phyloP scores from a whole-genome alignment of 2,888 invertebrate species.

The Cephus runcator region DNA sequence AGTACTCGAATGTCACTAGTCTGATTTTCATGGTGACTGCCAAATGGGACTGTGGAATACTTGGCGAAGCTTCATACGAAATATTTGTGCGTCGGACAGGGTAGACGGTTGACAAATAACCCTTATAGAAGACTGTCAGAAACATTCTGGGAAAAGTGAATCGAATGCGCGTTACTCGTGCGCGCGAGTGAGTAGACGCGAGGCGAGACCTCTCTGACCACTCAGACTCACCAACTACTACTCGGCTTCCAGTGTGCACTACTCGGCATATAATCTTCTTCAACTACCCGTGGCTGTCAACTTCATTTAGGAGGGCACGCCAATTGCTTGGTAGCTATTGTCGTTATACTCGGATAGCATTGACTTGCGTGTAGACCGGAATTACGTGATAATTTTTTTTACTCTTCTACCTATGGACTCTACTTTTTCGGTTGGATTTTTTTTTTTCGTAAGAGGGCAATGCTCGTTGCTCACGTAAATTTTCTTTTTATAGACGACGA shows the following conservation, averaged over 20 bases:
- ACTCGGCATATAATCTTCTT: background rate
- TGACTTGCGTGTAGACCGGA: background rate
- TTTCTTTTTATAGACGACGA: background rate
- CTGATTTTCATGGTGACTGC: background rate
- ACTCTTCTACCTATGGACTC: background rate
- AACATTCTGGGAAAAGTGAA: background rate
- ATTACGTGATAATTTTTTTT: background rate
- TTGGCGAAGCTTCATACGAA: background rate
- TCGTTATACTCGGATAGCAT: background rate
- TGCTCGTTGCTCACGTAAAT: background rate
- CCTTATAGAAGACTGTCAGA: background rate
- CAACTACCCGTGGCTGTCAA: slow-evolving; percentile 1
- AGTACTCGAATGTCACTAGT: background rate
- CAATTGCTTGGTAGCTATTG: background rate
- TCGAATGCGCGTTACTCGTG: background rate
- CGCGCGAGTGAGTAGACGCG: background rate
- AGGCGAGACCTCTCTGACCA: background rate
- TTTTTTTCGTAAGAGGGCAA: background rate
- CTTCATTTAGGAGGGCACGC: background rate
- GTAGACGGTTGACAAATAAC: background rate
- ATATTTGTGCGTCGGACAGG: background rate
- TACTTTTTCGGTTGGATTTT: background rate
- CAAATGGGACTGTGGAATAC: background rate
- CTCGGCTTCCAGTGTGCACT: background rate
- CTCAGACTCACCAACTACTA: background rate